phyloP scores from a whole-genome alignment of 2,888 invertebrate species.

The Agonopterix alstromeriana region DNA sequence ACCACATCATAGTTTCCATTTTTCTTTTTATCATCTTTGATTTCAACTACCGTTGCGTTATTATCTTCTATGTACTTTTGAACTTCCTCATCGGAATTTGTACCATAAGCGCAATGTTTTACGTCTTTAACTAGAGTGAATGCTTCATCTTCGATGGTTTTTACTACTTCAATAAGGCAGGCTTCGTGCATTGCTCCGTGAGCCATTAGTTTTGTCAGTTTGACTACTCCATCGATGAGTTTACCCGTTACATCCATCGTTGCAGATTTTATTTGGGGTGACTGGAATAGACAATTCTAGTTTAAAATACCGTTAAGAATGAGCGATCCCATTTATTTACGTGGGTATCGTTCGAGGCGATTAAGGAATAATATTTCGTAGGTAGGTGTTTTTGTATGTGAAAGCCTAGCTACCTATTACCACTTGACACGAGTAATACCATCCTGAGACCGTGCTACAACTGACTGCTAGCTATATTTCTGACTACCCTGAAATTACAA shows the following conservation, averaged over 20 bases:
- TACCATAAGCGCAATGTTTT: slow-evolving; percentile 38
- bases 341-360: too few species aligned
- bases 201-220: slow-evolving; percentile 59
- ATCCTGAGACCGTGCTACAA: too few species aligned
- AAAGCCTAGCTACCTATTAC: too few species aligned
- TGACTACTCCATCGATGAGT: slow-evolving; percentile 53
- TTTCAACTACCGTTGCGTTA: slow-evolving; percentile 55
- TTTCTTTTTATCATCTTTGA: slow-evolving; percentile 13
- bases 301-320: too few species aligned
- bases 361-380: too few species aligned
- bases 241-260: slow-evolving; percentile 64
- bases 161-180: slow-evolving; percentile 64
- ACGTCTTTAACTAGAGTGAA: slow-evolving; percentile 35
- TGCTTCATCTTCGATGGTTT: slow-evolving; percentile 57
- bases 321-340: too few species aligned
- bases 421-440: too few species aligned
- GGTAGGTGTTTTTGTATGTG: too few species aligned
- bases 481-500: too few species aligned
- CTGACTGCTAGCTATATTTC: too few species aligned
- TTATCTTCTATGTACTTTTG: slow-evolving; percentile 35
- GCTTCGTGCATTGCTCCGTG: slow-evolving; percentile 73
- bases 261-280: slow-evolving; percentile 53
- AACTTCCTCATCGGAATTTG: slow-evolving; percentile 22
- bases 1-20: slow-evolving; percentile 12
- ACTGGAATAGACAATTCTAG: slow-evolving; percentile 28